Conservation (phyloP, 2,797 vertebrate genomes). For the Megalops cyprinoides region DNA sequence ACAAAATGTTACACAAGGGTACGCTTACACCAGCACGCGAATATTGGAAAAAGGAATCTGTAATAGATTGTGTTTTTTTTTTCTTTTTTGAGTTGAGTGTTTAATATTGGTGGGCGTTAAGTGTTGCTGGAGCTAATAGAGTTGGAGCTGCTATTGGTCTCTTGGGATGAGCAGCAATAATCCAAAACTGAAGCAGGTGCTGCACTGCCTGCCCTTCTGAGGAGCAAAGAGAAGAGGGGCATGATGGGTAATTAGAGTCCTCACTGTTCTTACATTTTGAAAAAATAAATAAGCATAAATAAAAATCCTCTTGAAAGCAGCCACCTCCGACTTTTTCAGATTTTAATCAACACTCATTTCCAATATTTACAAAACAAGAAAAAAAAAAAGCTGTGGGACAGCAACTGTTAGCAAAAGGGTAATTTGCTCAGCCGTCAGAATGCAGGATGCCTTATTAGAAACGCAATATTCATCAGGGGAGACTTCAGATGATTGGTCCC, state of each 20-base stretch:
- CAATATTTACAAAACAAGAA: not conserved
- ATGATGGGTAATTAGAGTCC: slow-evolving; percentile 5
- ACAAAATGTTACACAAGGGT: slow-evolving; percentile 18
- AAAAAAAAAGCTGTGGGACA: not conserved
- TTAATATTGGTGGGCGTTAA: slow-evolving; percentile 21
- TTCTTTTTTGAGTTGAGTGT: slow-evolving; percentile 6
- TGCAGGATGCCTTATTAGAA: not conserved
- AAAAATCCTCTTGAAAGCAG: slow-evolving; percentile 7
- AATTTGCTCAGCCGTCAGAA: not conserved
- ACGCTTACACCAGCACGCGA: not conserved
- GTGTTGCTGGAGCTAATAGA: slow-evolving; percentile 16
- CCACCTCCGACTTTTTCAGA: not conserved
- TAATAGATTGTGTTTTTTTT: slow-evolving; percentile 7
- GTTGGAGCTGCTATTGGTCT: slow-evolving; percentile 15
- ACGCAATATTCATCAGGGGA: not conserved
- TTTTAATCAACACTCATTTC: slow-evolving; percentile 18
- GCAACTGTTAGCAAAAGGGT: slow-evolving; percentile 1
- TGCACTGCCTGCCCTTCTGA: not conserved
- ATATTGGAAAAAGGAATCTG: slow-evolving; percentile 23
- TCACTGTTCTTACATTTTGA: not conserved
- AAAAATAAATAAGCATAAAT: too few species aligned
- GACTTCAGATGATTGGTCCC: not conserved
- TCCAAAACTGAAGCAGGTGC: slow-evolving; percentile 2
- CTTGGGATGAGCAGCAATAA: slow-evolving; percentile 13
- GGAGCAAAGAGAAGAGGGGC: not conserved